A percentile compares a stretch with the other conserved stretches of the same genome.
phyloP scores from a whole-genome alignment of 2,888 invertebrate species.

The Hirtodrosophila duncani region DNA sequence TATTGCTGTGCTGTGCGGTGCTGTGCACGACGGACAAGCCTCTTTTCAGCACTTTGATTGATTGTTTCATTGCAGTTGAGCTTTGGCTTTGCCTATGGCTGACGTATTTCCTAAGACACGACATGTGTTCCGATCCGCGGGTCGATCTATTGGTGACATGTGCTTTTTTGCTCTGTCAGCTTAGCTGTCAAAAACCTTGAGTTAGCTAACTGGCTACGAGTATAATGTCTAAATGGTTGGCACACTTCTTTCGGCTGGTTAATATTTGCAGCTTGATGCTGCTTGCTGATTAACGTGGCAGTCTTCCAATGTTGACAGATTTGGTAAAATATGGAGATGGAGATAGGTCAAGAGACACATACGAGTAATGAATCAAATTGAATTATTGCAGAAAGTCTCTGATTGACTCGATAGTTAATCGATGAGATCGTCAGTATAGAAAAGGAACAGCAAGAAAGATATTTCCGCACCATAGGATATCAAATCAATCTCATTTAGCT shows the following conservation, averaged over 20 bases:
- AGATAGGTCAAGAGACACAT: no score
- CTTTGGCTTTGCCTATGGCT: constrained; percentile 33
- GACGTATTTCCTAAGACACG: constrained; percentile 32
- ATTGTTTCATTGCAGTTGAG: constrained; percentile 69
- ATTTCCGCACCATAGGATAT: no score
- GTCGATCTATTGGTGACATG: constrained; percentile 7
- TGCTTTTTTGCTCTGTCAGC: constrained; percentile 36
- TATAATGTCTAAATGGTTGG: constrained; percentile 43
- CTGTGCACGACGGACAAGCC: constrained; percentile 41
- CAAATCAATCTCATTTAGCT: no score
- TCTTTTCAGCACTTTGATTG: constrained; percentile 59
- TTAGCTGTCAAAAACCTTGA: constrained; percentile 44
- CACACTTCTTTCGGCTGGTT: constrained; percentile 30
- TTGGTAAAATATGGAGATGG: constrained; percentile 12
- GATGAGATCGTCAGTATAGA: no score
- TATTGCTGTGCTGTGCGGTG: constrained; percentile 6
- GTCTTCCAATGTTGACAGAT: constrained; percentile 51
- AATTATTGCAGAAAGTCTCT: no score
- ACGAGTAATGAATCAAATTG: no score
- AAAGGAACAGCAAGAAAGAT: no score
- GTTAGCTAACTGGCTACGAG: constrained; percentile 1
- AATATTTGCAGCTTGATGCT: neutral
- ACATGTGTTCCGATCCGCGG: constrained; percentile 35
- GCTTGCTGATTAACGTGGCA: constrained; percentile 50
- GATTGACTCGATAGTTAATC: no score